phyloP scores from a whole-genome alignment of 2,888 invertebrate genomes.

The Merodon equestris region DNA sequence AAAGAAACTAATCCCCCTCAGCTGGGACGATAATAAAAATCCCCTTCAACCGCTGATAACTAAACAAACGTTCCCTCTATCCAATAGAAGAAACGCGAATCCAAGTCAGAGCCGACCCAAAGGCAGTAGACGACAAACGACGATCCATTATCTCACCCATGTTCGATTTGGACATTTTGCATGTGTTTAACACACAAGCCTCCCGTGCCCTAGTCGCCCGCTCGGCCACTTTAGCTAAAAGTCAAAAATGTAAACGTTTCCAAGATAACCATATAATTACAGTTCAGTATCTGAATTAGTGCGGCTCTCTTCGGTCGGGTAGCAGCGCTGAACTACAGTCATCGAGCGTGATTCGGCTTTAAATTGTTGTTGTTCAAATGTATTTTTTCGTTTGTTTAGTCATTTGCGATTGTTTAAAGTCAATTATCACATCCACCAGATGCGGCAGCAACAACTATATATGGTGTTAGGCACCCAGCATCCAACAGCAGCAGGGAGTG shows the following conservation, averaged over 20 bases:
- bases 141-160: constrained; percentile 46
- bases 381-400: constrained; percentile 1
- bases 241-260: constrained; percentile 47
- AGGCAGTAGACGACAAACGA: background rate
- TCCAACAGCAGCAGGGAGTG: constrained; percentile 10
- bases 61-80: constrained; percentile 1
- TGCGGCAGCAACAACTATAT: constrained; percentile 33
- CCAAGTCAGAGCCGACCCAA: background rate
- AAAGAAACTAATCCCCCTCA: constrained; percentile 8
- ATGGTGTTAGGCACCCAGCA: background rate
- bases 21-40: constrained; percentile 1
- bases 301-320: constrained; percentile 43
- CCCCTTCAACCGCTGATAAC: constrained; percentile 28
- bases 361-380: constrained; percentile 21
- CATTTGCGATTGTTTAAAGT: constrained; percentile 26
- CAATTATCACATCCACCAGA: constrained; percentile 54
- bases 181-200: constrained; percentile 9
- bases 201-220: background rate
- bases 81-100: background rate
- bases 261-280: constrained; percentile 60
- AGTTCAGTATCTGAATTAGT: constrained; percentile 53
- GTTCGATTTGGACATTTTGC: constrained; percentile 43
- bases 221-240: constrained; percentile 10
- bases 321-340: constrained; percentile 29
- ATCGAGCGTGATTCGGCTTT: constrained; percentile 28